Conservation (phyloP, 2,797 vertebrate species). For the Amblyraja radiata region DNA sequence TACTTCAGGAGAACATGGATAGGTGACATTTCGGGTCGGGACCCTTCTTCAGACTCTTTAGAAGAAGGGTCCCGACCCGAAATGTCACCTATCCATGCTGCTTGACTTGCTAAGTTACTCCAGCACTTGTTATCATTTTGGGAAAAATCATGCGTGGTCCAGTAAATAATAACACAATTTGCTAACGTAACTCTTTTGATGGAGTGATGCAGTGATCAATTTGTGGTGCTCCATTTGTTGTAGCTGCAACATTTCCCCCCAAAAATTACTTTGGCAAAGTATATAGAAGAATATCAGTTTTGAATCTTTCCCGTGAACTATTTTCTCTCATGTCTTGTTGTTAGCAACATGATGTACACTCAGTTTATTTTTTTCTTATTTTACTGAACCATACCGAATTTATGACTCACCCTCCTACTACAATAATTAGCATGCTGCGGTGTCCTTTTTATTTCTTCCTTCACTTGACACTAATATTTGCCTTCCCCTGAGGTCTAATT, state of each 20-base stretch:
- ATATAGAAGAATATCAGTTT: not conserved
- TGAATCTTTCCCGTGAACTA: not conserved
- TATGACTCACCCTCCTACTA: not conserved
- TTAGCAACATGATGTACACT: not conserved
- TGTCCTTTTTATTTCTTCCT: not conserved
- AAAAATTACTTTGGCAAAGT: not conserved
- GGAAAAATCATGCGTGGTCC: not conserved
- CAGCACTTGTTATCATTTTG: no score
- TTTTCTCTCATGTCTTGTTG: not conserved
- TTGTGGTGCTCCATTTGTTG: not conserved
- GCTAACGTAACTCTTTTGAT: not conserved
- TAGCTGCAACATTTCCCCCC: not conserved
- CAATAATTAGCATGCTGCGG: not conserved
- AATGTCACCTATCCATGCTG: no score
- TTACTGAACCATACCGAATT: constrained; percentile 1
- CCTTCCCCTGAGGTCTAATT: not conserved
- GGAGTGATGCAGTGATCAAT: not conserved
- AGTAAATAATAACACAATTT: not conserved
- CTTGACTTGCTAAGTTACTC: no score
- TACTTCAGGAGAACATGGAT: no score
- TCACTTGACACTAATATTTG: no score
- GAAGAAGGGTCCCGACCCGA: no score
- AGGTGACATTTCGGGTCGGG: no score
- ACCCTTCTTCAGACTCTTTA: no score
- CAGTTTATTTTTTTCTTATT: not conserved